Base-by-base conservation (phyloP, 2,113 vertebrate species). In the Prietella phreatophila region DNA sequence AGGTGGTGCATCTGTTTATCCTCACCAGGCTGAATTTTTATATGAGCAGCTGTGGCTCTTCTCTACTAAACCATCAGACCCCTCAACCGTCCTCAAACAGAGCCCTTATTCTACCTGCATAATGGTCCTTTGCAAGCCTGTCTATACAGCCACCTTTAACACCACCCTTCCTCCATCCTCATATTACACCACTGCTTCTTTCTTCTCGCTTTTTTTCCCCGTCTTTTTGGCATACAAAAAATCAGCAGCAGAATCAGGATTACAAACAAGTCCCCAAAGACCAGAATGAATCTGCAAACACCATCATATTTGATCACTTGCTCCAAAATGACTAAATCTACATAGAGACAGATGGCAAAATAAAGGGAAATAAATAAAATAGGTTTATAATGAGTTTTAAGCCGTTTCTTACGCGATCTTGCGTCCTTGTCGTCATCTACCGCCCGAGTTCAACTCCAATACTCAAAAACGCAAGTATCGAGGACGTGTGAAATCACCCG, bases 71-170 rank as follows among this genome's bases (percentile, higher is more conserved):
- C 39, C 50, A 39, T 27, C 50, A 39, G 14, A n/a, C 33, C 19
- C 8, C n/a, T 79, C 39, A 2, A 4, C 47, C 33, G 47, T 47
- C 22, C 39, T 65, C 11, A 83, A 5, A 47, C 22, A 83, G 7
- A 83, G 33, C 60, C 82, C 82, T 17, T 27, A 65, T 65, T 39
- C 60, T 47, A 63, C 82, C 82, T 83, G 36, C 56, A 61, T 61
- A 25, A 30, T 61, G 60, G 36, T 65, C 84, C 84, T 82, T 27
- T 56, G 15, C 50, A 88, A 8, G 15, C 25, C 14, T 17, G 47
- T 20, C 82, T 17, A 25, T 25, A 83, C 42, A 36, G 25, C 36
- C 25, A 17, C 60, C 33, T 42, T 61, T 33, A 58, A 81, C 60
- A 27, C 82, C 73, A 27, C 36, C n/a, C 67, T 19, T 30, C 50